phyloP scores from a whole-genome alignment of 2,113 vertebrate species.

The Strix uralensis region DNA sequence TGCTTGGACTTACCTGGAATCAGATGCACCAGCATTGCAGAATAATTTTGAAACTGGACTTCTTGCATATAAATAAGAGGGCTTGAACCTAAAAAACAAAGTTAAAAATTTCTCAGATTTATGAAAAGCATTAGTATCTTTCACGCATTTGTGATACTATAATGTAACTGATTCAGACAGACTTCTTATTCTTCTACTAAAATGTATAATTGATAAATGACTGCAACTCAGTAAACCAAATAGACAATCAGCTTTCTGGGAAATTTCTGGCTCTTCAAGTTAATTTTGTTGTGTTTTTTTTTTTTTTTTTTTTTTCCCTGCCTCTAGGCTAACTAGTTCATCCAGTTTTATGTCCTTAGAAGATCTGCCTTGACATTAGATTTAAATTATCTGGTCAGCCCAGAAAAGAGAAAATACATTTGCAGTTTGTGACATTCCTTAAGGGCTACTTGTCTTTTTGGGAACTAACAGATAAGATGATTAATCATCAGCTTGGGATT shows the following conservation, averaged over 20 bases:
- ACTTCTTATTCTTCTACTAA: background rate
- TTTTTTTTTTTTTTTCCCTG: background rate
- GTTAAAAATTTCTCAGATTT: background rate
- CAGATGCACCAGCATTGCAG: rapidly evolving
- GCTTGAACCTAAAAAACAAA: background rate
- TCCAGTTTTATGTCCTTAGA: background rate
- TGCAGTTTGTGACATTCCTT: background rate
- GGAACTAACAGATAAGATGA: background rate
- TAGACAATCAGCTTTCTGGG: background rate
- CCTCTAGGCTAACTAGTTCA: background rate
- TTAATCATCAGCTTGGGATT: background rate
- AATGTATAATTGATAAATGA: background rate
- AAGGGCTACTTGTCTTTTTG: background rate
- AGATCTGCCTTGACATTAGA: background rate
- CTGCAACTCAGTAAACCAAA: background rate
- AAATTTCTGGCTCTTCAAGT: background rate
- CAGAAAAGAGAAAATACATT: background rate
- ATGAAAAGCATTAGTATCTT: background rate
- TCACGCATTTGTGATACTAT: background rate
- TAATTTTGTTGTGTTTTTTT: background rate
- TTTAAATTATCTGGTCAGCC: background rate
- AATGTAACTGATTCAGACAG: background rate
- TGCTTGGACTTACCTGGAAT: background rate
- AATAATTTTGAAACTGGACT: background rate
- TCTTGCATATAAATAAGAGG: background rate